Base-by-base conservation (phyloP, 1,140 invertebrate species). In the Sycophila sp. region DNA sequence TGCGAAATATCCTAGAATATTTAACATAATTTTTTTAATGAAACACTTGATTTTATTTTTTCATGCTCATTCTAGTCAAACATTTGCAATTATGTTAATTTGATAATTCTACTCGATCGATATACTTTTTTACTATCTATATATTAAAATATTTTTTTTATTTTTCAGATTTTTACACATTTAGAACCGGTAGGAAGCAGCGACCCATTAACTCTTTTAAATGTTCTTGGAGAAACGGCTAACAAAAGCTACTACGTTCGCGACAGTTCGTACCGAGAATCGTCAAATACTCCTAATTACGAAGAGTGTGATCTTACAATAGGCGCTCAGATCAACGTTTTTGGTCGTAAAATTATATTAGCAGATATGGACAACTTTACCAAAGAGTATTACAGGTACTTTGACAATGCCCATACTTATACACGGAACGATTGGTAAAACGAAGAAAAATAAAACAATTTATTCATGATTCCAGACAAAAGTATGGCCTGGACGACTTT, bases 301-400 rank as follows among this genome's bases (percentile, higher is more conserved):
- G 89, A 83, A 28, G 92, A 94, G 77, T 87, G 85, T 55, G 92
- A 98, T 82, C 83, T 98, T 15, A 89, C 88, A 13, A 93, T 98
- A 74, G 96, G 96, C 1, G 90, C 91, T 0, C 88, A 91, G 1
- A 81, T 98, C 0, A 92, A 93, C 72, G 90, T 95, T 17, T 96
- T 91, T 75, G 94, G 94, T 7, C 87, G 95, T 51, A 89, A 90
- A 49, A 89, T 98, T 26, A 87, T 96, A 0, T 85, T 98, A 0
- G 94, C 91, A 0, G 92, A 96, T 80, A 94, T 94, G 73, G 96
- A 98, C 85, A 86, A 88, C 17, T 96, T 94, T 76, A 98, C 96
- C 0, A 94, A 92, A 80, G 90, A 94, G 45, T 98, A 94, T 86
- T 98, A 96, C 81, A 89, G 91, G 73, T 89, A 89, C 34, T 90